These are phyloP conservation scores for Idaea dimidiata DNA, from an alignment of 2,888 invertebrate genomes.

Conservation along the genomic window DNA sequence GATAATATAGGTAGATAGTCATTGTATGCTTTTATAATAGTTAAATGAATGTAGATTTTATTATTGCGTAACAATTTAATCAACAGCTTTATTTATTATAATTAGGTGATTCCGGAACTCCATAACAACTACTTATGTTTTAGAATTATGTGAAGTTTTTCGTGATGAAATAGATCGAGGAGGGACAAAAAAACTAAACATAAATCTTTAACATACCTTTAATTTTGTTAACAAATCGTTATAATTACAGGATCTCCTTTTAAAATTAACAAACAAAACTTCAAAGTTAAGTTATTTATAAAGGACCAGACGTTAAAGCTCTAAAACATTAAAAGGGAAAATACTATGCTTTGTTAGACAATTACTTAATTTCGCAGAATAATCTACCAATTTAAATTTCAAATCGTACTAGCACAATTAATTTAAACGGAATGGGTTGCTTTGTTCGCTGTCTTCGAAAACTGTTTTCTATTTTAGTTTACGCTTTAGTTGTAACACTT, in stretches of 20 bases:
- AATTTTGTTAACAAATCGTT: background rate
- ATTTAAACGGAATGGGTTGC: background rate
- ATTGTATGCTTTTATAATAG: too few species aligned
- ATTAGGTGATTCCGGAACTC: too few species aligned
- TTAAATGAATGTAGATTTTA: too few species aligned
- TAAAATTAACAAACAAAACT: background rate
- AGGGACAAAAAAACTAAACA: too few species aligned
- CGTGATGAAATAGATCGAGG: too few species aligned
- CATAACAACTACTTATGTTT: too few species aligned
- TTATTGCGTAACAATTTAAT: too few species aligned
- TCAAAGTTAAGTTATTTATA: background rate
- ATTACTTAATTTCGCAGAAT: slow-evolving; percentile 4
- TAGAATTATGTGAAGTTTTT: too few species aligned
- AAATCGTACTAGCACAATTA: slow-evolving; percentile 3
- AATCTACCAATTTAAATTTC: slow-evolving; percentile 4
- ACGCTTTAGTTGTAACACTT: background rate
- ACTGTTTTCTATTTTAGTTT: background rate
- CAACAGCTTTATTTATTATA: too few species aligned
- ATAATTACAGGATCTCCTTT: background rate
- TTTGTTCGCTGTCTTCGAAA: background rate
- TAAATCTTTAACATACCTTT: background rate
- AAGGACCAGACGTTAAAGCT: background rate
- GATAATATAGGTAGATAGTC: too few species aligned
- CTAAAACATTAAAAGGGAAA: background rate
- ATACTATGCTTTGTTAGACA: slow-evolving; percentile 4